A percentile compares a stretch with the other conserved stretches of the same genome.
These are phyloP conservation scores for Siderastrea siderea DNA, from an alignment of 92 coral and sea anemone genomes.

Conservation along the genomic window DNA sequence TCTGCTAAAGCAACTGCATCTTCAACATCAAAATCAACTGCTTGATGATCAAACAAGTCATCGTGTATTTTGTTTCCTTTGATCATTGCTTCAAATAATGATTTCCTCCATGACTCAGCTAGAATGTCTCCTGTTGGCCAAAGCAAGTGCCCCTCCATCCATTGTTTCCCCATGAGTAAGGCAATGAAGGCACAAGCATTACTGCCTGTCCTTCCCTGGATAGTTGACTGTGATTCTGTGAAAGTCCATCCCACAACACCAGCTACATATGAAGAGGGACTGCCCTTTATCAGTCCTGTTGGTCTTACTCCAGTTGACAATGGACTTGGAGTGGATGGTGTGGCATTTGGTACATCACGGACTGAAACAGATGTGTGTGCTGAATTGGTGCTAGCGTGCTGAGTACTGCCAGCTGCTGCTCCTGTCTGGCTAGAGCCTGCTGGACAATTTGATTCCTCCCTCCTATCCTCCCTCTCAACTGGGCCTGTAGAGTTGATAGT, in stretches of 20 bases:
- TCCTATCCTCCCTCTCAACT: background rate
- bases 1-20: slow-evolving; percentile 36
- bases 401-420: background rate
- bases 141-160: slow-evolving; percentile 11
- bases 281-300: background rate
- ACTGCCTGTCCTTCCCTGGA: slow-evolving; percentile 64
- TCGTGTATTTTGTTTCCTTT: slow-evolving; percentile 43
- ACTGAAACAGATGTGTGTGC: background rate
- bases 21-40: slow-evolving; percentile 32
- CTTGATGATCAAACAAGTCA: slow-evolving; percentile 33
- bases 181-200: slow-evolving; percentile 75
- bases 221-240: slow-evolving; percentile 48
- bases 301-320: too few relatives aligned
- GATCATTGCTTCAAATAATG: slow-evolving; percentile 10
- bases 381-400: background rate
- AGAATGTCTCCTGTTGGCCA: slow-evolving; percentile 16
- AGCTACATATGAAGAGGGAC: slow-evolving; percentile 11
- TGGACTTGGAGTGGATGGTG: slow-evolving; percentile 4
- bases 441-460: background rate
- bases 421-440: background rate
- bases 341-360: background rate
- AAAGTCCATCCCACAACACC: slow-evolving; percentile 52
- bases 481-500: background rate
- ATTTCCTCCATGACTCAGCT: slow-evolving; percentile 17
- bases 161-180: slow-evolving; percentile 36